These are phyloP conservation scores for Hippocampus zosterae DNA, from an alignment of 2,113 vertebrate genomes.

Conservation along the genomic window DNA sequence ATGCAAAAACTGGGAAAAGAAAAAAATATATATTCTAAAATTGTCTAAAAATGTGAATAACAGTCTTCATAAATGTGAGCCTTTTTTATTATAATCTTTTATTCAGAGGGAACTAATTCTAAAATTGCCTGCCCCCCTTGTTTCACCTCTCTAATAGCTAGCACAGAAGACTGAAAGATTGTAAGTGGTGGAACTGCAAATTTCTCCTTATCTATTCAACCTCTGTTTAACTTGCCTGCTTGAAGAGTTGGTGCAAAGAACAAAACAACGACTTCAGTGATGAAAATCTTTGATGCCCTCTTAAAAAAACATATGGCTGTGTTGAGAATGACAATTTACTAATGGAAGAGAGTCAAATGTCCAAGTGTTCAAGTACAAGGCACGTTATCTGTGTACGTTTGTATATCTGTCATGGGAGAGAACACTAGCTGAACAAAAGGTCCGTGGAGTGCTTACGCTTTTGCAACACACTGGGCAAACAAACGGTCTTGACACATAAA, in stretches of 20 bases:
- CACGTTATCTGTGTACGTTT: background rate
- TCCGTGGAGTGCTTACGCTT: constrained; percentile 52
- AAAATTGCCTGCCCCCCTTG: background rate
- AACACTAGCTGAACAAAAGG: constrained; percentile 56
- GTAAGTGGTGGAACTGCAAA: constrained; percentile 2
- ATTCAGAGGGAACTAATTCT: background rate
- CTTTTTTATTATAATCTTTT: background rate
- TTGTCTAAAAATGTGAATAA: too few relatives aligned
- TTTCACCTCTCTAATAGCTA: background rate
- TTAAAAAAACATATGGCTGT: constrained; percentile 13
- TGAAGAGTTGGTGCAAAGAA: constrained; percentile 1
- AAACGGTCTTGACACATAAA: constrained; percentile 71
- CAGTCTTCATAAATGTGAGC: background rate
- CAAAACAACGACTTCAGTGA: constrained; percentile 38
- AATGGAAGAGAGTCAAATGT: constrained; percentile 5
- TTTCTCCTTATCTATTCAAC: constrained; percentile 5
- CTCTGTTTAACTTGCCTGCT: constrained; percentile 20
- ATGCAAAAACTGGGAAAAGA: too few relatives aligned
- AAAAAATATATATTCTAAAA: background rate
- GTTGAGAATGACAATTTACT: constrained; percentile 14
- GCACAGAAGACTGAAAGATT: constrained; percentile 12
- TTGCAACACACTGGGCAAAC: constrained; percentile 63
- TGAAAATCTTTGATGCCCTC: constrained; percentile 6
- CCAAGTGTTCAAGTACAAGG: background rate
- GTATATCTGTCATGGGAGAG: constrained; percentile 17